Percentiles rank a stretch among this genome's conserved stretches.
These are phyloP conservation scores for Thumatha senex DNA, from an alignment of 2,888 invertebrate species.

Conservation along the genomic window DNA sequence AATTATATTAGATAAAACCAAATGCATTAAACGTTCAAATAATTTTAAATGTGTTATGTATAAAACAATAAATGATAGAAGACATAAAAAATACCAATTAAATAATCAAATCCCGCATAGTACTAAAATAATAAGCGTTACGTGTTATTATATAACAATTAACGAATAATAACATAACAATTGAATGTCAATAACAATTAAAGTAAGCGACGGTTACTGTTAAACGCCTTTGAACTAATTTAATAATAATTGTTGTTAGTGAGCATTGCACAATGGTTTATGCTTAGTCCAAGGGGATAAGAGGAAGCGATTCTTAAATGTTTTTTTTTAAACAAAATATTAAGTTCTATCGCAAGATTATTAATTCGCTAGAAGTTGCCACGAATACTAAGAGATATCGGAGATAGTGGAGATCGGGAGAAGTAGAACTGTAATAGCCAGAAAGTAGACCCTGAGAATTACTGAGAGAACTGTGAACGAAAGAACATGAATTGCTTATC, in stretches of 20 bases:
- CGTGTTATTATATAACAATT: conserved; percentile 20
- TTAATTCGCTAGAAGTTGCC: too few species aligned
- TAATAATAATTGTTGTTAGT: conserved; percentile 57
- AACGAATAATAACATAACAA: conserved; percentile 44
- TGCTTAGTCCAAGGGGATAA: conserved; percentile 20
- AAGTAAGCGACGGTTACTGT: conserved; percentile 44
- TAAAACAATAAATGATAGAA: too few species aligned
- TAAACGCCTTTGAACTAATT: conserved; percentile 57
- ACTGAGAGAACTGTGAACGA: too few species aligned
- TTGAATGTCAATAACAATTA: conserved; percentile 70
- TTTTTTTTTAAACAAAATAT: neutral
- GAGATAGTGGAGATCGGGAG: too few species aligned
- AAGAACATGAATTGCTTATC: too few species aligned
- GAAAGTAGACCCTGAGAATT: too few species aligned
- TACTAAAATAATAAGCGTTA: conserved; percentile 18
- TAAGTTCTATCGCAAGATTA: too few species aligned
- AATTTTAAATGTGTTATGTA: too few species aligned
- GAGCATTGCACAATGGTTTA: conserved; percentile 41
- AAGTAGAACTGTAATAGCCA: too few species aligned
- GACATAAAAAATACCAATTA: neutral
- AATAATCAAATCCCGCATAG: conserved; percentile 27
- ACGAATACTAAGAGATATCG: too few species aligned
- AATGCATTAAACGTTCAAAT: too few species aligned
- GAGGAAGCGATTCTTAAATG: neutral
- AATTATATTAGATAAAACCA: too few species aligned